phyloP scores from a whole-genome alignment of 2,113 vertebrate species.

The Dicerorhinus sumatrensis region DNA sequence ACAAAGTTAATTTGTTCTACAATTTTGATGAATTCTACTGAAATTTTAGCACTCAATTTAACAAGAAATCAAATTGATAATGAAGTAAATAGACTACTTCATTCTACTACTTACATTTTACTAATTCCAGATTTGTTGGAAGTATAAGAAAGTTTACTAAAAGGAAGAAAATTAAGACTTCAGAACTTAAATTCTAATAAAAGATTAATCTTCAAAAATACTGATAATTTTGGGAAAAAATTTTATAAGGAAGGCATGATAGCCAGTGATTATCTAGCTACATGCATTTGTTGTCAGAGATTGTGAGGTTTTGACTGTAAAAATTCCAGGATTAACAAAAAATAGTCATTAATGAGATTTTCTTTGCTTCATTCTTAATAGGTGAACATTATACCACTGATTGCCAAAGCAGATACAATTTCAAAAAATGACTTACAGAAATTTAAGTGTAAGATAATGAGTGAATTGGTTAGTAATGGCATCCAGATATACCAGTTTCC shows the following conservation, averaged over 20 bases:
- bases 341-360: slow-evolving; percentile 59
- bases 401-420: slow-evolving; percentile 96
- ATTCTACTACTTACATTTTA: neutral
- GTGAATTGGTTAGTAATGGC: slow-evolving; percentile 91
- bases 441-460: slow-evolving; percentile 96
- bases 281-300: neutral
- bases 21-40: neutral
- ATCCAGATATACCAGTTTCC: slow-evolving; percentile 95
- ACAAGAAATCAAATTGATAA: slow-evolving; percentile 31
- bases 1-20: neutral
- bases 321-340: neutral
- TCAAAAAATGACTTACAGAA: slow-evolving; percentile 94
- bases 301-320: neutral
- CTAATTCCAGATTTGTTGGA: neutral
- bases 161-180: neutral
- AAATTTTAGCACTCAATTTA: neutral
- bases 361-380: slow-evolving; percentile 80
- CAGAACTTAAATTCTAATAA: neutral
- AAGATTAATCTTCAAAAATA: neutral
- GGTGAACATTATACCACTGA: slow-evolving; percentile 97
- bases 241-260: neutral
- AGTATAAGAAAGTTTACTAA: neutral
- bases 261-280: neutral
- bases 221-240: neutral
- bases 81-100: neutral